Evolutionary conservation across 2,113 vertebrate genomes (phyloP), one percentile per base, ranked within the genome.

Genomic region (Cynoglossus semilaevis): DNA sequence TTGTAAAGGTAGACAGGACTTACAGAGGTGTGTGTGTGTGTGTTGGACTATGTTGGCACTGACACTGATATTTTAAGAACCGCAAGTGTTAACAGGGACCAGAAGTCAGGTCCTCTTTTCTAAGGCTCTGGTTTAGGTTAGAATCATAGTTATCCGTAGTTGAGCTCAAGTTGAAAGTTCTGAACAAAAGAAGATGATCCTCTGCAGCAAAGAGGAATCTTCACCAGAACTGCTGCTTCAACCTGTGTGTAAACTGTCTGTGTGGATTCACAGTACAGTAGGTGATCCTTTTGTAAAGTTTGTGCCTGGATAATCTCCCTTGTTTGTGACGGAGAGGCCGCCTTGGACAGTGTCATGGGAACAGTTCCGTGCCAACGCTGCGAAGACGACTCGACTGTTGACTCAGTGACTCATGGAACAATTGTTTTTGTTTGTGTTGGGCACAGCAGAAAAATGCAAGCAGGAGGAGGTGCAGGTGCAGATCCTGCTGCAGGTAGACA

Each of bases 341-440:
- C 43, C 55, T 54, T 57, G 43, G 80, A 74, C 16, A 40, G 22
- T 35, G 43, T 37, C 57, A 66, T 74, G 65, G 54, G 61, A 79
- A 77, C 54, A 14, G 12, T 66, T 53, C 8, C 41, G 63, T 50
- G 43, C 60, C 49, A 51, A 68, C 72, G 64, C 68, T 52, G 62
- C 55, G 59, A 65, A 72, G 76, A 79, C 51, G 55, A 58, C 53
- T 60, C 34, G 49, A 38, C 14, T 82, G 73, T 82, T 88, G 80
- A 80, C 72, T 65, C 35, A 84, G 69, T 87, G 85, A 88, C 48
- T 86, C 85, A 88, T 36, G 0, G 57, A 35, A 36, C 17, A 37
- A 8, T 58, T 71, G 68, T 65, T 59, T 51, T 19, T 73, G 72
- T 88, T 82, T 77, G 68, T 68, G 65, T 54, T 72, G 16, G 22